Conservation (phyloP, 2,888 invertebrate species). For the Mythimna impura region DNA sequence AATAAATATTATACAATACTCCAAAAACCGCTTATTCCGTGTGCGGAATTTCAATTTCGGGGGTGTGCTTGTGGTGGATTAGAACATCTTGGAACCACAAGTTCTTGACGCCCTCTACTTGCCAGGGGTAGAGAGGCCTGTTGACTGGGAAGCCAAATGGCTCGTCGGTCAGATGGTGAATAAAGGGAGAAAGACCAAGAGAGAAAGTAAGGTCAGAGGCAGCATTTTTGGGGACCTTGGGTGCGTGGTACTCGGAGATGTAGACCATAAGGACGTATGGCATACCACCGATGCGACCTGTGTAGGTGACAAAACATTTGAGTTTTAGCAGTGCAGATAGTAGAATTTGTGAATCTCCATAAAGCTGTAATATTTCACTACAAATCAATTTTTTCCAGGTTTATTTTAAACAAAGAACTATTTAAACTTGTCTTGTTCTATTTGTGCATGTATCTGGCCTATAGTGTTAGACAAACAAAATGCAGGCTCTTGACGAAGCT, state of each 20-base stretch:
- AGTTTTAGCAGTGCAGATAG: not conserved
- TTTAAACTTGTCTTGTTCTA: no score
- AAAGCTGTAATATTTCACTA: no score
- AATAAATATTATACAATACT: slow-evolving; percentile 34
- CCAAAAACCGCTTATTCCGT: slow-evolving; percentile 56
- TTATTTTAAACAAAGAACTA: no score
- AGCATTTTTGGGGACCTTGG: slow-evolving; percentile 78
- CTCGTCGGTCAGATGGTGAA: slow-evolving; percentile 84
- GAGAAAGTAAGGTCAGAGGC: slow-evolving; percentile 87
- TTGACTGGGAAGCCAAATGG: slow-evolving; percentile 91
- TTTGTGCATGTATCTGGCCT: not conserved
- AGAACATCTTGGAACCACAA: slow-evolving; percentile 86
- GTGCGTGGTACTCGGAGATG: slow-evolving; percentile 88
- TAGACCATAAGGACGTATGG: slow-evolving; percentile 91
- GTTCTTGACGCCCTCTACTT: slow-evolving; percentile 82
- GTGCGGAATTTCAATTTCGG: slow-evolving; percentile 77
- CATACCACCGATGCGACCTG: slow-evolving; percentile 89
- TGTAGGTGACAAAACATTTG: not conserved
- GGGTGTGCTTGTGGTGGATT: slow-evolving; percentile 88
- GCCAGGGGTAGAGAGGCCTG: slow-evolving; percentile 85
- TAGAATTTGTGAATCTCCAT: not conserved
- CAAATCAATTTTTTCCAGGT: no score
- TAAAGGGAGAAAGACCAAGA: slow-evolving; percentile 83
- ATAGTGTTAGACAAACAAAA: not conserved
- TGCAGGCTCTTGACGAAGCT: not conserved